Evolutionary conservation across 2,888 invertebrate genomes (phyloP).

Genomic region (Leptinotarsa rubiginosa): DNA sequence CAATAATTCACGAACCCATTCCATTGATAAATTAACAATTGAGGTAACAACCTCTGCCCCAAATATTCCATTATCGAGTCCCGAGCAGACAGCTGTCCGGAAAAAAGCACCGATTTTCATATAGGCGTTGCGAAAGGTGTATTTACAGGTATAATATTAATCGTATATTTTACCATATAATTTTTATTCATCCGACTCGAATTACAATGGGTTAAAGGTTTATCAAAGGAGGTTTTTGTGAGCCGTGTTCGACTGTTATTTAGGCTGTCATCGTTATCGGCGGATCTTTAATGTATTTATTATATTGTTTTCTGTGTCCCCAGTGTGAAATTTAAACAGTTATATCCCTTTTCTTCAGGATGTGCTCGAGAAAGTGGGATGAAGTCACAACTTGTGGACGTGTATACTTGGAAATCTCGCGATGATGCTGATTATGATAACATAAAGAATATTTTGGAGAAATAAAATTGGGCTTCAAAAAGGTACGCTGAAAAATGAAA

Average conservation of each 20-base stretch:
- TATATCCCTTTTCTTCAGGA: constrained; percentile 21
- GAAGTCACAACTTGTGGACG: neutral
- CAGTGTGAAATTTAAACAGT: constrained; percentile 19
- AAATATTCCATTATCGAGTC: constrained; percentile 34
- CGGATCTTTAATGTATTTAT: constrained; percentile 27
- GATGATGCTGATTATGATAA: neutral
- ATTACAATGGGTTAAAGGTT: constrained; percentile 34
- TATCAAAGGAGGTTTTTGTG: constrained; percentile 27
- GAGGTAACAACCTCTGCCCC: constrained; percentile 10
- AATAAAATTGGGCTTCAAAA: neutral
- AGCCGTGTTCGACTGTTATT: constrained; percentile 27
- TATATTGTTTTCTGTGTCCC: constrained; percentile 29
- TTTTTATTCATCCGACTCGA: constrained; percentile 34
- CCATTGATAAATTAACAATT: constrained; percentile 6
- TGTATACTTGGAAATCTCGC: constrained; percentile 12
- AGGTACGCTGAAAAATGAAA: too few species aligned
- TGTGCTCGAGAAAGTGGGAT: constrained; percentile 18
- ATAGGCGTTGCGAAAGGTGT: constrained; percentile 44
- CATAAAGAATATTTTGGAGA: neutral
- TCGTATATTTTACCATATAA: constrained; percentile 43
- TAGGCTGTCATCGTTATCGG: constrained; percentile 26
- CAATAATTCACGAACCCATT: neutral
- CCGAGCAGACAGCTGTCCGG: constrained; percentile 39
- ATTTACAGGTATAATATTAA: constrained; percentile 39
- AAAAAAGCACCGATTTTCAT: constrained; percentile 45